Conservation (phyloP, 2,888 invertebrate genomes). For the Synanthedon vespiformis region DNA sequence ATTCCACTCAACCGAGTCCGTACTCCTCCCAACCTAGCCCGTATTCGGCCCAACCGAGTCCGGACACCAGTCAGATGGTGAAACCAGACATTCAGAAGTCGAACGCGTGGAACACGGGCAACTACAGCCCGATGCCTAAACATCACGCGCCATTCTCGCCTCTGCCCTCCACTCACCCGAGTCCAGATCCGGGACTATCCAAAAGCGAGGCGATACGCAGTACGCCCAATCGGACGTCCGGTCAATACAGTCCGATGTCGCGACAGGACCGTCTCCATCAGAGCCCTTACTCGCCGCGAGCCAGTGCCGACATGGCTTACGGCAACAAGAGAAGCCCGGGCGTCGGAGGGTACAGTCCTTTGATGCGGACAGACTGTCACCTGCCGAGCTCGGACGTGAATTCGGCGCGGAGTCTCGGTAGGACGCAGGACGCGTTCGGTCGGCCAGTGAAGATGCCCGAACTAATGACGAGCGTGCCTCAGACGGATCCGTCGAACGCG, state of each 20-base stretch:
- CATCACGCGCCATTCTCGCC: constrained; percentile 60
- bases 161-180: constrained; percentile 53
- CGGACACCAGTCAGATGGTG: constrained; percentile 60
- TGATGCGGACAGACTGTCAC: constrained; percentile 54
- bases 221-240: constrained; percentile 48
- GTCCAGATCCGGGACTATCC: constrained; percentile 51
- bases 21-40: constrained; percentile 63
- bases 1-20: constrained; percentile 57
- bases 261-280: constrained; percentile 51
- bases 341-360: constrained; percentile 53
- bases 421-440: constrained; percentile 39
- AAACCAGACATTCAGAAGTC: constrained; percentile 53
- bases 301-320: constrained; percentile 45
- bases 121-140: constrained; percentile 60
- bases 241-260: constrained; percentile 60
- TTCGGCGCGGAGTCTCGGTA: constrained; percentile 20
- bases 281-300: constrained; percentile 56
- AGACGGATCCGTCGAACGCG: constrained; percentile 24
- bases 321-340: constrained; percentile 54
- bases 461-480: constrained; percentile 28
- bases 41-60: constrained; percentile 60
- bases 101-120: constrained; percentile 57
- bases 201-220: constrained; percentile 40
- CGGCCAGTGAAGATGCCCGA: constrained; percentile 39
- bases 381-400: constrained; percentile 49